Base-by-base conservation (phyloP, 2,888 invertebrate genomes). In the Cancer borealis region DNA sequence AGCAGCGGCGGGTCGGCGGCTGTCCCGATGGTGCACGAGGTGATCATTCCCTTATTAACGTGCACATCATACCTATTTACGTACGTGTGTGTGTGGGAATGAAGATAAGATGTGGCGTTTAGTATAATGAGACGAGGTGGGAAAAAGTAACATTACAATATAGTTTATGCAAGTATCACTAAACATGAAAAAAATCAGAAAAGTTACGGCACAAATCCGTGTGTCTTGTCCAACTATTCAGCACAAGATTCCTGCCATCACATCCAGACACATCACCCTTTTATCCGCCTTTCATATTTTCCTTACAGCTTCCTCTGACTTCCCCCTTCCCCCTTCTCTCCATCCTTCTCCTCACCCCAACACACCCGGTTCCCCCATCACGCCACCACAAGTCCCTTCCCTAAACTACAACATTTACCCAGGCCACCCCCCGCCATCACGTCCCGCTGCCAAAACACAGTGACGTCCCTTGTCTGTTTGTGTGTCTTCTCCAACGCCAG, bases 351-450 rank as follows among this genome's bases (percentile, higher is more conserved):
- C n/a, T 66, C n/a, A 21, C 66, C 6, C 66, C 66, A 66, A 66
- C 66, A 66, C 66, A 66, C 66, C n/a, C 66, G 66, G 66, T 66
- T 66, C n/a, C 66, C 66, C n/a, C 66, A n/a, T 66, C 21, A 66
- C 66, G 66, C n/a, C n/a, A 66, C 66, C n/a, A 66, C 66, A 66
- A n/a, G 66, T n/a, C 66, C 66, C 66, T 66, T 66, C 66, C 66
- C 66, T 21, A 66, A 66, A 66, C 66, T 66, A 66, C 66, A 66
- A 66, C 66, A 66, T 66, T 66, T 66, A 66, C 66, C n/a, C 66
- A 66, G 66, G 21, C 66, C 21, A n/a, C 66, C 66, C 66, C 66
- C 66, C 66, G n/a, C 66, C 66, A 66, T 66, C 66, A 66, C 66
- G 66, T 66, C 66, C 66, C 66, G 66, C 66, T 66, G 66, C 66